Base-by-base conservation (phyloP, 2,113 vertebrate genomes). In the Leucosticte australis region DNA sequence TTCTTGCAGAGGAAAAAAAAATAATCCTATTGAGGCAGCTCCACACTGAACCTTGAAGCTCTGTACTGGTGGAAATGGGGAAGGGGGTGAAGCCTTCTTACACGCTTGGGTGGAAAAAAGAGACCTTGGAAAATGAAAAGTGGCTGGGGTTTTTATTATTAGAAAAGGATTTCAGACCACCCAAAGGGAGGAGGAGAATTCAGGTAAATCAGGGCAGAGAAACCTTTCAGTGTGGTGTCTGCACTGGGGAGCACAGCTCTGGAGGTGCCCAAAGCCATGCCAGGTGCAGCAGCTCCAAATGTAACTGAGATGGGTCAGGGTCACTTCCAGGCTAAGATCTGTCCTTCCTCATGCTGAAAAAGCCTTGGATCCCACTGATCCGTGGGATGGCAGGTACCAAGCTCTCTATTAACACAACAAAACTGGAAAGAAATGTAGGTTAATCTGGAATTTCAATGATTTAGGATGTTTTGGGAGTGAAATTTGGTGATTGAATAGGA, bases 1-100 rank as follows among this genome's bases (percentile, higher is more conserved):
- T 95, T 92, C 87, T 91, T 95, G 87, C 87, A 95, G 83, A 88
- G 83, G 60, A 15, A 77, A 93, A 92, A 86, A 93, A 92, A 63
- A 59, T 65, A 82, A 94, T 87, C 89, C 67, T 81, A 42, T 57
- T 70, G 90, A 94, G 65, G 57, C 90, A 93, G 63, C n/a, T 86
- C 86, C 59, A 49, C 47, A 27, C 42, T 88, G 79, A 94, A 88
- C 47, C 73, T 63, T 56, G 63, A 67, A 76, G n/a, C 60, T 82
- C 35, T 35, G 31, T 59, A 15, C 55, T 89, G 68, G 73, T 86
- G 73, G 68, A 60, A 77, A 57, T 41, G 70, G 65, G 49, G 71
- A 92, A 53, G 44, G 47, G 67, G 28, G 5, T 85, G 67, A 92
- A 83, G 76, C 27, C 31, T 88, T 57, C 65, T 67, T 27, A 19